Conservation (phyloP, 1,140 invertebrate species). For the Phocides pigmalion region DNA sequence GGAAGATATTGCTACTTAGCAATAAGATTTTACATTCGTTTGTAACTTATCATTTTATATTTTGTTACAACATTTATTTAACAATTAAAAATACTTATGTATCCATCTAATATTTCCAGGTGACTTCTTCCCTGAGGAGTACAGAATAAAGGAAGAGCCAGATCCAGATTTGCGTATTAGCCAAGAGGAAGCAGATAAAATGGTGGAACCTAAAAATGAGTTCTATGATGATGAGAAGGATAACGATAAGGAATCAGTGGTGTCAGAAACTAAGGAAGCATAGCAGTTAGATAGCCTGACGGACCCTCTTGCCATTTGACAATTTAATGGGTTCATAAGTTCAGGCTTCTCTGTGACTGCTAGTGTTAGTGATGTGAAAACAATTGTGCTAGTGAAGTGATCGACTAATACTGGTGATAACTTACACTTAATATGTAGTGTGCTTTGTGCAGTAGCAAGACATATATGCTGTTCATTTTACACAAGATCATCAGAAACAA, state of each 20-base stretch:
- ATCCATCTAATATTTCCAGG: constrained; percentile 62
- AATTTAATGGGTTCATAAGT: constrained; percentile 44
- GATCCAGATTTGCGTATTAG: constrained; percentile 93
- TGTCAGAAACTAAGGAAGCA: constrained; percentile 61
- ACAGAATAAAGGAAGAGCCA: constrained; percentile 88
- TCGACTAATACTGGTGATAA: no score
- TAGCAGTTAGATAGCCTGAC: constrained; percentile 60
- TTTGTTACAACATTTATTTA: no score
- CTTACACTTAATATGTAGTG: no score
- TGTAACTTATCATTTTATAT: no score
- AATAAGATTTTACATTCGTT: no score
- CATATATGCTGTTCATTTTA: no score
- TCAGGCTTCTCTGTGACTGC: constrained; percentile 42
- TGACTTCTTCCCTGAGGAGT: constrained; percentile 88
- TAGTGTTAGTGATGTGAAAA: no score
- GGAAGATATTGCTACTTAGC: no score
- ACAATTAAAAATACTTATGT: no score
- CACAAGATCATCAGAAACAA: no score
- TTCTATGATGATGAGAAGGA: constrained; percentile 96
- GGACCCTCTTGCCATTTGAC: constrained; percentile 58
- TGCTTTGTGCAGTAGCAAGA: no score
- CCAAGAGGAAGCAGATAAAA: constrained; percentile 92
- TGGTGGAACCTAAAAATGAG: constrained; percentile 95
- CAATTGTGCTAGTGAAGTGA: no score
- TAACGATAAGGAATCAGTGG: constrained; percentile 85